Base-by-base conservation (phyloP, 1,140 invertebrate genomes). In the Parasteatoda tepidariorum region DNA sequence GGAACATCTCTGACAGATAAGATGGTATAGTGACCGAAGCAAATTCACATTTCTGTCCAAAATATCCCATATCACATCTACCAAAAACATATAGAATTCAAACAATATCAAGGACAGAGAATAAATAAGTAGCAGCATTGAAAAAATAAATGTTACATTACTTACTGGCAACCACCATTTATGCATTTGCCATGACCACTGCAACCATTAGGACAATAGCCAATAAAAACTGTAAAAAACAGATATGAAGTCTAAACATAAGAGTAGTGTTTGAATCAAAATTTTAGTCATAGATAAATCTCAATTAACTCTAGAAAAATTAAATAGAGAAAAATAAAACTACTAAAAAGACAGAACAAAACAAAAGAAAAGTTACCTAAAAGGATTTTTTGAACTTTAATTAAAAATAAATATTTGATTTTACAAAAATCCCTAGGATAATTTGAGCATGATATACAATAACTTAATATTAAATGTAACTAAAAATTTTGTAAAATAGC, bases 61-160 rank as follows among this genome's bases (percentile, higher is more conserved):
- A 71, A 82, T 88, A 90, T 6, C 89, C 89, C 86, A 89, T 89
- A 82, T 90, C 89, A 87, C 90, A 90, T 41, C 89, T 90, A 86
- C 3, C 84, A 84, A n/a, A 64, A 66, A 67, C 28, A 41, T 34
- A 22, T n/a, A 30, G 26, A 15, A 24, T 4, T 62, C 24, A 62
- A 34, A 67, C 11, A 67, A 78, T 57, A 31, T 67, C 18, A 2
- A 73, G 24, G 24, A 48, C 18, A 54, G 18, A 31, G 11, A 31
- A 3, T n/a, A n/a, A n/a, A n/a, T 26, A n/a, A 73, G 31, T 31
- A 73, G 24, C 15, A 57, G 11, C 38, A 34, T 75, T 66, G 18
- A 38, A 61, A 30, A 59, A 15, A 0, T 26, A 34, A 70, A 33
- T 84, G 24, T 26, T 31, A 24, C 64, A 67, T 41, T 48, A 86